Evolutionary conservation across 2,797 vertebrate species (phyloP), one percentile per base, ranked within the genome.

Genomic region (Crotalus adamanteus): DNA sequence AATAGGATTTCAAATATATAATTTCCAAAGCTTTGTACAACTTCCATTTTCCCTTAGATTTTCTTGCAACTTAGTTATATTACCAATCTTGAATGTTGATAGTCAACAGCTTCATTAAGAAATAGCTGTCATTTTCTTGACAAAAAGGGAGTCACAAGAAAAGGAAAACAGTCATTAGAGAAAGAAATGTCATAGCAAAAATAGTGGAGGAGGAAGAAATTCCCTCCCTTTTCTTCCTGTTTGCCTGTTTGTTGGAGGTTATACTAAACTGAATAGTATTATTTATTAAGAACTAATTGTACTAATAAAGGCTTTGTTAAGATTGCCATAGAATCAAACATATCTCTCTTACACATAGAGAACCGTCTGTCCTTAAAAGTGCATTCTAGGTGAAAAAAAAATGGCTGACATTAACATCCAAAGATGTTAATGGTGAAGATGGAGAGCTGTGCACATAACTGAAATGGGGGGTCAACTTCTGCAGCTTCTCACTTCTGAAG

Each of bases 71-170:
- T 91, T 94, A 86, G 63, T 91, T 92, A 94, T 90, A 47, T 93
- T 94, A 93, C 53, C 90, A 91, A 93, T 59, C 65, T 55, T 56
- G 61, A 22, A 61, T 86, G 78, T 13, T 91, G 92, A 88, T 51
- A 86, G 16, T 20, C 93, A 95, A 91, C 9, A 93, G 86, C 91
- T 93, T 90, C 73, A 60, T 93, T 91, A 92, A 92, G 87, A 92
- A 92, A 94, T 92, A 90, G 87, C 86, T 93, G 60, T 83, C 55
- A 60, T 87, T 92, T 92, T 60, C 83, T 92, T 60, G 83, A 91
- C 69, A 88, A 93, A 94, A 93, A 83, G 37, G 37, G 31, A 78
- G 13, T 14, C 6, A 47, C 26, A 69, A 91, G 28, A 31, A 59
- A 57, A 63, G 51, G 83, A 90, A 90, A 86, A 20, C 20, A 91